A percentile compares a stretch with the other conserved stretches of the same genome.
Evolutionary conservation across 2,888 invertebrate genomes (phyloP).

Genomic region (Xanthia icteritia): DNA sequence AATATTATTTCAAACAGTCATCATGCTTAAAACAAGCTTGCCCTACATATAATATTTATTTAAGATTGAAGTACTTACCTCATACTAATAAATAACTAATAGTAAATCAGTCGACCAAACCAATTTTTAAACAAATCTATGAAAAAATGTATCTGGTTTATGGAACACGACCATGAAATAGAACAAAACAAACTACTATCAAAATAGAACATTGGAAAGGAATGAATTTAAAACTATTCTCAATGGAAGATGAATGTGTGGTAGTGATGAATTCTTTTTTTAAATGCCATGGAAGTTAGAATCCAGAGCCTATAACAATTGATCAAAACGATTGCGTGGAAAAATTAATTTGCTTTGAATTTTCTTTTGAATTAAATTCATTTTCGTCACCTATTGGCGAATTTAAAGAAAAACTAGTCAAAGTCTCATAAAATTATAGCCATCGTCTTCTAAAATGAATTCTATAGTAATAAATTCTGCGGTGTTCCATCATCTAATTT

Average conservation of each 20-base stretch:
- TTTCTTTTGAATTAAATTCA: neutral
- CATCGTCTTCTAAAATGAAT: neutral
- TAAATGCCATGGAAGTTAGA: neutral
- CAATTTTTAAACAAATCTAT: conserved; percentile 28
- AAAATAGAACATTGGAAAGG: conserved; percentile 26
- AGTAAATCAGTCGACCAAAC: conserved; percentile 46
- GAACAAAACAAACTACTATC: conserved; percentile 33
- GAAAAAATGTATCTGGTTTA: conserved; percentile 40
- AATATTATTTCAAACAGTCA: conserved; percentile 14
- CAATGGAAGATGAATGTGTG: conserved; percentile 18
- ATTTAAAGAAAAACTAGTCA: neutral
- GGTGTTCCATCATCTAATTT: neutral
- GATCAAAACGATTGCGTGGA: neutral
- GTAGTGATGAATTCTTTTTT: conserved; percentile 19
- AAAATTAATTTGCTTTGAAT: neutral
- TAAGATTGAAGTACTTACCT: conserved; percentile 24
- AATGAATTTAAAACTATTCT: conserved; percentile 1
- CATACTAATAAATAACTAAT: conserved; percentile 42
- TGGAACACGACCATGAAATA: conserved; percentile 41
- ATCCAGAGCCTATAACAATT: neutral
- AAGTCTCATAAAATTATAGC: neutral
- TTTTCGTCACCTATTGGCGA: neutral
- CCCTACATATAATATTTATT: conserved; percentile 9
- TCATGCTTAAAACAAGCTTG: conserved; percentile 22
- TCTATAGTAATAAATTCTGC: neutral